A percentile compares a stretch with the other conserved stretches of the same genome.
These are phyloP conservation scores for Thecocarcelia acutangulata DNA, from an alignment of 2,888 invertebrate species.

Conservation along the genomic window DNA sequence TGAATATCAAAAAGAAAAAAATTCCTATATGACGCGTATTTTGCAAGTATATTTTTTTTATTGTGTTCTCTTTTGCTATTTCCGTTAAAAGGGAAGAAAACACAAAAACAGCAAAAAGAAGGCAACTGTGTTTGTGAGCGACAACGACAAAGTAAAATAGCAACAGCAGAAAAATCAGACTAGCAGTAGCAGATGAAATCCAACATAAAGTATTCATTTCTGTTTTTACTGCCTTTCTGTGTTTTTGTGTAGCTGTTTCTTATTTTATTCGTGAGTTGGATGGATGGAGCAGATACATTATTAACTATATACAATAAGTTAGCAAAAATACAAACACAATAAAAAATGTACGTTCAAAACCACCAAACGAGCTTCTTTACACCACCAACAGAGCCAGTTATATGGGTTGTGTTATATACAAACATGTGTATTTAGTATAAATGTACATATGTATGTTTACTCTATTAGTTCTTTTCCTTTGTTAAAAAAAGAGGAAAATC, in stretches of 20 bases:
- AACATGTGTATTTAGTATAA: not conserved
- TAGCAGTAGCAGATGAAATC: constrained; percentile 40
- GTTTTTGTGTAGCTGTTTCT: constrained; percentile 50
- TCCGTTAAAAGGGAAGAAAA: constrained; percentile 68
- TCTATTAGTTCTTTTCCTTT: constrained; percentile 27
- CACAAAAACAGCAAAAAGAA: constrained; percentile 56
- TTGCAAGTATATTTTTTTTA: constrained; percentile 66
- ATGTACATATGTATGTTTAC: too few species aligned
- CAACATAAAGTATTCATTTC: constrained; percentile 63
- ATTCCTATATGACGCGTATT: constrained; percentile 68
- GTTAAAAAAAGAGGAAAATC: constrained; percentile 2
- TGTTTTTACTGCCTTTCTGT: constrained; percentile 47
- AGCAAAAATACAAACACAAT: constrained; percentile 60
- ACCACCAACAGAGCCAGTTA: constrained; percentile 61
- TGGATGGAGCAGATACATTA: constrained; percentile 62
- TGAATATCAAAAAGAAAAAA: constrained; percentile 52
- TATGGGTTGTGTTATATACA: constrained; percentile 26
- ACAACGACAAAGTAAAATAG: constrained; percentile 33
- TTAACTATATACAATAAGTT: constrained; percentile 60
- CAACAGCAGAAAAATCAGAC: constrained; percentile 30
- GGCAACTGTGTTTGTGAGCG: constrained; percentile 54
- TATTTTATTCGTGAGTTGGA: constrained; percentile 43
- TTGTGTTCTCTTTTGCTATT: constrained; percentile 67
- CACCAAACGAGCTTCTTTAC: constrained; percentile 49
- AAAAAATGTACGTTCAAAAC: constrained; percentile 29